A percentile compares a stretch with the other conserved stretches of the same genome.
Evolutionary conservation across 1,140 invertebrate genomes (phyloP).

Genomic region (Wiebesia pumilae): DNA sequence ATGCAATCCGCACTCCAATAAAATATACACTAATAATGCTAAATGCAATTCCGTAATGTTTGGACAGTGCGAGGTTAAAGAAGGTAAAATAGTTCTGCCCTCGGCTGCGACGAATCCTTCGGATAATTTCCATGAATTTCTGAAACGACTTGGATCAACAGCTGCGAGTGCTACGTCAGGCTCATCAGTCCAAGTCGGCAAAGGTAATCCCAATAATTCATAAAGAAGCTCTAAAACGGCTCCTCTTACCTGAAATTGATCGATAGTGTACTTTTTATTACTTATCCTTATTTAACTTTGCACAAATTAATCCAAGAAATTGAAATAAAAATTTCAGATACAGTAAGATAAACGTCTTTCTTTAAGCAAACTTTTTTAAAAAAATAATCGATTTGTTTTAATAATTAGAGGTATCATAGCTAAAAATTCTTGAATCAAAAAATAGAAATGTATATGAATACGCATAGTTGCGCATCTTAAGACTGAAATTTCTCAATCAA

Average conservation of each 20-base stretch:
- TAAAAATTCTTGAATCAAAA: neutral
- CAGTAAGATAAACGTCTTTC: neutral
- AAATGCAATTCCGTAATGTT: constrained; percentile 94
- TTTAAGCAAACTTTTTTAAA: neutral
- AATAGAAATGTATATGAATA: too few relatives aligned
- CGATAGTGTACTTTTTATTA: neutral
- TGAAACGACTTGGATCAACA: constrained; percentile 85
- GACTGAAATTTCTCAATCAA: too few relatives aligned
- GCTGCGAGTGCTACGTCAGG: constrained; percentile 89
- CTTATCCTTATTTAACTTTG: neutral
- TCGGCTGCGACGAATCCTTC: constrained; percentile 96
- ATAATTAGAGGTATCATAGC: neutral
- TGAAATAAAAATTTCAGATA: neutral
- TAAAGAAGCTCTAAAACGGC: constrained; percentile 93
- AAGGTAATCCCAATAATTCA: constrained; percentile 88
- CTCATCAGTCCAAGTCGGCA: constrained; percentile 94
- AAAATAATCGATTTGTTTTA: neutral
- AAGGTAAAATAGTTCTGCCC: constrained; percentile 87
- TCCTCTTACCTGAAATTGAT: constrained; percentile 76
- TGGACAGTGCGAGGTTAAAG: constrained; percentile 86
- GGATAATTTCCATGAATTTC: constrained; percentile 89
- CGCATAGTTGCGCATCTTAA: too few relatives aligned
- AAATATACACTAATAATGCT: constrained; percentile 90
- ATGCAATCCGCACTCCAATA: constrained; percentile 89
- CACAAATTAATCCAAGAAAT: too few relatives aligned